Evolutionary conservation across 23 tunicate species (phyloP).

Genomic region (Diplosoma virens): DNA sequence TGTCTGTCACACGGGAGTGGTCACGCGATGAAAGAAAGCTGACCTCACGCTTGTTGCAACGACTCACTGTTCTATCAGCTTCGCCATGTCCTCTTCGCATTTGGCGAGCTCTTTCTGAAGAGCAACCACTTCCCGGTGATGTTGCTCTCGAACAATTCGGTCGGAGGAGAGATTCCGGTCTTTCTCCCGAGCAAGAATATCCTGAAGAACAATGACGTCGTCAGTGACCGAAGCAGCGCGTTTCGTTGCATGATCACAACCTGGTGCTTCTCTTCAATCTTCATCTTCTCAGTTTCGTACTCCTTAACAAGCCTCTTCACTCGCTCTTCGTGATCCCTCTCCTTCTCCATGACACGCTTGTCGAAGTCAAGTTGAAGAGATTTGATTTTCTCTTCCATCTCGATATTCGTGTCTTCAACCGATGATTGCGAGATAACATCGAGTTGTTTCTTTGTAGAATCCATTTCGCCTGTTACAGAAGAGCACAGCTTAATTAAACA

Average conservation of each 20-base stretch:
- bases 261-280: constrained; percentile 58
- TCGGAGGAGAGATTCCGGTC: constrained; percentile 17
- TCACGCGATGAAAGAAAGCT: no score
- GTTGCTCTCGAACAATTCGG: constrained; percentile 48
- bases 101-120: constrained; percentile 65
- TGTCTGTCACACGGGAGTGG: constrained; percentile 44
- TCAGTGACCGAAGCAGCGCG: no score
- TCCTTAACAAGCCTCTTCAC: constrained; percentile 70
- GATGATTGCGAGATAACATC: constrained; percentile 74
- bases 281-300: constrained; percentile 69
- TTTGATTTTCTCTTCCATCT: constrained; percentile 40
- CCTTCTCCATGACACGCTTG: constrained; percentile 48
- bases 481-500: no score
- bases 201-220: neutral
- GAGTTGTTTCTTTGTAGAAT: constrained; percentile 60
- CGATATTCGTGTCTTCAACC: constrained; percentile 53
- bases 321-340: constrained; percentile 55
- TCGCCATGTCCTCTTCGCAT: constrained; percentile 61
- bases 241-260: neutral
- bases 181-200: constrained; percentile 3
- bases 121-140: constrained; percentile 64
- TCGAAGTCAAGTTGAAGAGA: constrained; percentile 54
- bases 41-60: no score
- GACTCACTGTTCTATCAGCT: constrained; percentile 47
- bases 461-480: constrained; percentile 50